Evolutionary conservation across 2,797 vertebrate species (phyloP).

Genomic region (Anguilla anguilla): DNA sequence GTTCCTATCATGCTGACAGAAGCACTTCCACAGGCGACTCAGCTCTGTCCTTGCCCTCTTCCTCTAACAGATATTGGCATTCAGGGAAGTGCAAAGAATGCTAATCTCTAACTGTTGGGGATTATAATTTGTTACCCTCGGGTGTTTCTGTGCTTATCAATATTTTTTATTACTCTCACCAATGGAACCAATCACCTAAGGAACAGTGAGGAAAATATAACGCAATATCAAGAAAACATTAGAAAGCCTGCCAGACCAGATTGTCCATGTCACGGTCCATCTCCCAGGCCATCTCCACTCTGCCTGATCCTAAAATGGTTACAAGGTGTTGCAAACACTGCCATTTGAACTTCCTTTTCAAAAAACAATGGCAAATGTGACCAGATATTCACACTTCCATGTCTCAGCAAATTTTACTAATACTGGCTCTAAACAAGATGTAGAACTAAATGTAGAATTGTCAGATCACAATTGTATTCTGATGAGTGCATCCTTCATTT

Average conservation of each 20-base stretch:
- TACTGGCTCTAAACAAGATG: neutral
- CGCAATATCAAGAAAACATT: neutral
- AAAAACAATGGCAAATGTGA: neutral
- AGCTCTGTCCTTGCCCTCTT: slow-evolving; percentile 52
- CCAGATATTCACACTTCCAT: neutral
- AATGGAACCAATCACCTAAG: slow-evolving; percentile 13
- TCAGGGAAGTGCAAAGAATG: slow-evolving; percentile 46
- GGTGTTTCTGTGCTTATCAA: slow-evolving; percentile 40
- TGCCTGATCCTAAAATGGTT: neutral
- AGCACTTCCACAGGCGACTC: slow-evolving; percentile 50
- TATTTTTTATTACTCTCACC: slow-evolving; percentile 23
- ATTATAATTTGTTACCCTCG: slow-evolving; percentile 50
- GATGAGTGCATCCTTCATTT: neutral
- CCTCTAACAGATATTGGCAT: slow-evolving; percentile 60
- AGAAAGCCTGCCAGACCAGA: neutral
- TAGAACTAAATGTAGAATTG: neutral
- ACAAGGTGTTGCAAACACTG: neutral
- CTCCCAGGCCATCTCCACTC: neutral
- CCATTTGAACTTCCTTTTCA: neutral
- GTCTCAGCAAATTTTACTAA: neutral
- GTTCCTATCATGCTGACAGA: slow-evolving; percentile 54
- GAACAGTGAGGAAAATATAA: slow-evolving; percentile 9
- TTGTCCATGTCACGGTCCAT: neutral
- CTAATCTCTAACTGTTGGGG: slow-evolving; percentile 58
- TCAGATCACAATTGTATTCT: neutral